Base-by-base conservation (phyloP, 2,888 invertebrate species). In the Marronus borbonicus region DNA sequence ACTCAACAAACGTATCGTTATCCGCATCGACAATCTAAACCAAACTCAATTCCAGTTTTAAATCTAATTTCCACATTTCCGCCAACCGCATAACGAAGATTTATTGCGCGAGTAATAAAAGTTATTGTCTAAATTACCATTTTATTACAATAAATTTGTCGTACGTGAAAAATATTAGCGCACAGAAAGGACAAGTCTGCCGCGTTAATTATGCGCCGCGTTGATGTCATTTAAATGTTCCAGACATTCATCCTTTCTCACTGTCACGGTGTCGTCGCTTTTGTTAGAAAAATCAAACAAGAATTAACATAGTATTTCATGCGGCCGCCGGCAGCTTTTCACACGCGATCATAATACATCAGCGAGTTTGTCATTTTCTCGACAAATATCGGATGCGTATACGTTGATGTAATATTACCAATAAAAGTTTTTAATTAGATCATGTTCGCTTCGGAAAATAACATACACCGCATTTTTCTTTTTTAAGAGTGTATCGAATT, bases 271-370 rank as follows among this genome's bases (percentile, higher is more conserved):
- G 65, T 65, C 65, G 65, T 65, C 65, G 65, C 65, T 65, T 65
- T 44, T 65, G 65, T 65, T 65, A 17, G 65, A 65, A 39, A 65
- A 65, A 65, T 65, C 65, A 65, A 65, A 65, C 65, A 65, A 17
- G 36, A 65, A 65, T 65, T 65, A 65, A 39, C 65, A 65, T 65
- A 65, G 44, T 36, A 44, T 39, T 36, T 65, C 36, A 39, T 65
- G 65, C 39, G n/a, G 39, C n/a, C 24, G 31, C 5, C 5, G 65
- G 12, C 17, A 20, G 17, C 36, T 17, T 17, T 44, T 31, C 20
- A 65, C 65, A 65, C 65, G 65, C 65, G 65, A 65, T 65, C 17
- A 8, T 39, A 39, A 65, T 65, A 65, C 65, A 65, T 65, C 65
- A 65, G 10, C 65, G 65, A 65, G 65, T 65, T 65, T 39, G 65